Percentiles rank a stretch among this genome's conserved stretches.
These are phyloP conservation scores for Hemaris fuciformis DNA, from an alignment of 2,888 invertebrate genomes.

Conservation along the genomic window DNA sequence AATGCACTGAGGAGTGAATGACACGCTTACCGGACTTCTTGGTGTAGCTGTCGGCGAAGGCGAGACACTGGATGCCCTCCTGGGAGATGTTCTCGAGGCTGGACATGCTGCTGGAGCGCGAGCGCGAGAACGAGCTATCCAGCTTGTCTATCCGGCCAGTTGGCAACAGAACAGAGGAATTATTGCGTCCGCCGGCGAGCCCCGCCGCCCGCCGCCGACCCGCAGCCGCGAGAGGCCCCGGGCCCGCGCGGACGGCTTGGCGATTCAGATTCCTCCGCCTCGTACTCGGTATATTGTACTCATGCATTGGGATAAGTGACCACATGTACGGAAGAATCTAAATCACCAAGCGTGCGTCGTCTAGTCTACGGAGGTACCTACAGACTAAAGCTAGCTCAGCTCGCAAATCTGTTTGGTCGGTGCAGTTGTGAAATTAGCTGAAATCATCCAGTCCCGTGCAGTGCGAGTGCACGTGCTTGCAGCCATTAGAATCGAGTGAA, in stretches of 20 bases:
- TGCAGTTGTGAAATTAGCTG: slow-evolving; percentile 77
- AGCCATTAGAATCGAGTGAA: slow-evolving; percentile 23
- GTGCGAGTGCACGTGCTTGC: slow-evolving; percentile 36
- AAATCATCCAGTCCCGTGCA: slow-evolving; percentile 61
- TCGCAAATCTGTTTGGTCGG: slow-evolving; percentile 41
- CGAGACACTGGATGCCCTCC: slow-evolving; percentile 97
- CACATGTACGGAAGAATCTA: neutral
- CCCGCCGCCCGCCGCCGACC: neutral
- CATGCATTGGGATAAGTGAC: neutral
- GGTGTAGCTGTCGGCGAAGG: slow-evolving; percentile 97
- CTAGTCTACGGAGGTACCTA: slow-evolving; percentile 48
- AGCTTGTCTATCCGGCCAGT: slow-evolving; percentile 94
- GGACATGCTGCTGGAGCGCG: slow-evolving; percentile 98
- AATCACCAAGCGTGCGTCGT: slow-evolving; percentile 33
- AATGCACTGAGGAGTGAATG: neutral
- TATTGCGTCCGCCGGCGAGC: slow-evolving; percentile 13
- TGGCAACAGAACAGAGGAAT: slow-evolving; percentile 53
- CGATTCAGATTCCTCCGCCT: slow-evolving; percentile 6
- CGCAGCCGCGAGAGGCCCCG: slow-evolving; percentile 15
- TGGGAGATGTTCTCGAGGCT: slow-evolving; percentile 98
- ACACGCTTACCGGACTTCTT: slow-evolving; percentile 91
- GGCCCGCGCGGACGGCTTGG: neutral
- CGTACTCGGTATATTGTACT: neutral
- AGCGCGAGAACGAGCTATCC: slow-evolving; percentile 97
- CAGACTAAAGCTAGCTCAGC: slow-evolving; percentile 60